Evolutionary conservation across 2,888 invertebrate genomes (phyloP), one percentile per base, ranked within the genome.

Genomic region (Arenicola marina): DNA sequence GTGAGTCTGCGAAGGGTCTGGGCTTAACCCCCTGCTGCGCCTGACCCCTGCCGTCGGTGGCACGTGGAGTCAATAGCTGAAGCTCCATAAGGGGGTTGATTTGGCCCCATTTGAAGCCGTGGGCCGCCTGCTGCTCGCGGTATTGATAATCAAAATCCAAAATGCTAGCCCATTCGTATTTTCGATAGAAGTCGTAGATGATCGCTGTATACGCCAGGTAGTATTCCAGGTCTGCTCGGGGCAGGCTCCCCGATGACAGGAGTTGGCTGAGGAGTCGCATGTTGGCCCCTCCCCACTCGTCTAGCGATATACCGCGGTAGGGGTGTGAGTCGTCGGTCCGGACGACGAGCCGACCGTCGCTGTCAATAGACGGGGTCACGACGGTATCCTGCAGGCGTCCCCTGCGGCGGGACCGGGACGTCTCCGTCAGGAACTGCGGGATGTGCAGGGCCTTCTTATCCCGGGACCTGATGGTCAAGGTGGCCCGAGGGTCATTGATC

Each of bases 141-240:
- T 48, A 48, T 24, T 48, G 48, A 24, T 21, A 48, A 48, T 48
- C 48, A 24, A 48, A 48, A 24, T 48, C 48, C 48, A 48, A 24
- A 24, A 48, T 48, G 48, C 18, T 21, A 24, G 11, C n/a, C 15
- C 48, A 48, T n/a, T n/a, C n/a, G n/a, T n/a, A n/a, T n/a, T n/a
- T n/a, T n/a, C n/a, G n/a, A n/a, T n/a, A n/a, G n/a, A 38, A 38
- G 26, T 48, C 48, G 7, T 18, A 21, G 26, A 48, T 24, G 24
- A 11, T 11, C 24, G 26, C 48, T 7, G 48, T 48, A 24, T 48
- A 48, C n/a, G 48, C 26, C 26, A 48, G 48, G 48, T 48, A 48
- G 26, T 21, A 48, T 24, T 48, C 48, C 18, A 48, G 7, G 7
- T 48, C 15, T 48, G 48, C 7, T 11, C n/a, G 7, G 15, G 7